Percentiles rank a stretch among this genome's conserved stretches.
Evolutionary conservation across 2,888 invertebrate genomes (phyloP).

Genomic region (Junonia oenone): DNA sequence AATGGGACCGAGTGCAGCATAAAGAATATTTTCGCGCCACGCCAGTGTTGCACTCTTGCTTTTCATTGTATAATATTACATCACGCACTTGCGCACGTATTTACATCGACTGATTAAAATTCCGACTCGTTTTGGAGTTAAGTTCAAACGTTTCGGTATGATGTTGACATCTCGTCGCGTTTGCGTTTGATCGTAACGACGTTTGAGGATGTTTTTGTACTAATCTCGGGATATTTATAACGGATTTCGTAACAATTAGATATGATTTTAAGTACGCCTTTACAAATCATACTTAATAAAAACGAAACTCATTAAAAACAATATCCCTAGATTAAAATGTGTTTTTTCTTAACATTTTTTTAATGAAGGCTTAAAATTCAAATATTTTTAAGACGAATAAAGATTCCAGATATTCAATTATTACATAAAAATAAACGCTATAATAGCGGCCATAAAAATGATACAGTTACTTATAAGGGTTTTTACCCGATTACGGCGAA

Average conservation of each 20-base stretch:
- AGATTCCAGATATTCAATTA: too few species aligned
- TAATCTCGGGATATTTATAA: neutral
- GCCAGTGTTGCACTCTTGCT: constrained; percentile 52
- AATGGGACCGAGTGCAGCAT: constrained; percentile 56
- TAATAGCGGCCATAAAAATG: too few species aligned
- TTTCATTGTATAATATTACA: constrained; percentile 60
- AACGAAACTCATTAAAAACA: too few species aligned
- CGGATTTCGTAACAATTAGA: neutral
- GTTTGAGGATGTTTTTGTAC: neutral
- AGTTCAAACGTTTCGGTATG: constrained; percentile 17
- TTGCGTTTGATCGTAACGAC: neutral
- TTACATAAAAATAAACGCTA: too few species aligned
- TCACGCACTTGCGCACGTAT: constrained; percentile 45
- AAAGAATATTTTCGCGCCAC: constrained; percentile 57
- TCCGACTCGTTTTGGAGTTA: constrained; percentile 29
- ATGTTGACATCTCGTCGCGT: constrained; percentile 6
- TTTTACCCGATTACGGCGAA: too few species aligned
- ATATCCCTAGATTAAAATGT: too few species aligned
- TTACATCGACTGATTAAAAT: constrained; percentile 52
- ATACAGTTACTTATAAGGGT: too few species aligned
- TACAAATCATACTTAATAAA: neutral
- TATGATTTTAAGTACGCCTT: neutral
- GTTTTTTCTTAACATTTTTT: too few species aligned
- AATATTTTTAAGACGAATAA: too few species aligned
- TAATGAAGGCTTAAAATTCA: too few species aligned